Evolutionary conservation across 1,140 invertebrate genomes (phyloP), one percentile per base, ranked within the genome.

Genomic region (Drosophila takahashii): DNA sequence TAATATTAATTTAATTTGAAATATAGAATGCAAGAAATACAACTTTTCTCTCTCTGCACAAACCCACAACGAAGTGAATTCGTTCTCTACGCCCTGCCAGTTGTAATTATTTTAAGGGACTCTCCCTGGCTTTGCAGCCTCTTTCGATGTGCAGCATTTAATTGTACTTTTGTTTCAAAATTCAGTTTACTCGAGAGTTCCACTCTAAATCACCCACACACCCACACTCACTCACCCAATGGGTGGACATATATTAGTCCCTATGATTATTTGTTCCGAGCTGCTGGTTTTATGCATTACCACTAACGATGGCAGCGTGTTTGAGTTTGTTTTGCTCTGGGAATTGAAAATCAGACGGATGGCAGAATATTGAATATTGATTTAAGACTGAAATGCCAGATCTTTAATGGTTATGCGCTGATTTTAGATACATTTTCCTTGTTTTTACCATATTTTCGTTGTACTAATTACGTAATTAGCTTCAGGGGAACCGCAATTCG

Each of bases 121-220:
- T 39, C 32, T 34, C 26, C 8, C 36, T 29, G 18, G n/a, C 15
- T 15, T 11, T 13, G 18, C 22, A 22, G 22, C 47, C 44, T 37
- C 11, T 37, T 39, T 51, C 22, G 22, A 47, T 27, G 44, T 27
- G 44, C 18, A n/a, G 22, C 44, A 27, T 47, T 47, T 51, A 52
- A 51, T 67, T 52, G 56, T 34, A 27, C 62, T 58, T 66, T 66
- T 66, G 53, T 66, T 58, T 58, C 29, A 27, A 60, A 60, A 39
- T 39, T 39, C 48, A 34, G 29, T 50, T 60, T 37, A 13, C 27
- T 47, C 13, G 29, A 27, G 29, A 27, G 29, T 47, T 22, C 32
- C 42, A 13, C 11, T 13, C 18, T 9, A 11, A 48, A 1, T 4
- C 11, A 15, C n/a, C 8, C 18, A 45, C 29, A 32, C 29, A 29